Percentiles rank a stretch among this genome's conserved stretches.
Conservation (phyloP, 2,888 invertebrate species). For the Tuta absoluta region DNA sequence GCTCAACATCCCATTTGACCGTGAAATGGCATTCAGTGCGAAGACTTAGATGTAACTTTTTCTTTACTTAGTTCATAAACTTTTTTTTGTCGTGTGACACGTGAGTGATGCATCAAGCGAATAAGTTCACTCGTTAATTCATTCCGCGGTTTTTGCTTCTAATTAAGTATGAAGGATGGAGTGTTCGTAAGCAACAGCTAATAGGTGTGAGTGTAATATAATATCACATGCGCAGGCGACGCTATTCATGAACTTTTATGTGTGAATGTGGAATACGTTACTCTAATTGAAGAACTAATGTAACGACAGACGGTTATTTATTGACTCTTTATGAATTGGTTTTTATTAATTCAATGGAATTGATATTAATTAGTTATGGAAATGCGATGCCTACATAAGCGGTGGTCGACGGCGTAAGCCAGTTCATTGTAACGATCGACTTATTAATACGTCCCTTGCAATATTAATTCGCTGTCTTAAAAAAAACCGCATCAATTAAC, state of each 20-base stretch:
- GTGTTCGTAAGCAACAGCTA: slow-evolving; percentile 42
- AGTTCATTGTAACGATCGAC: background rate
- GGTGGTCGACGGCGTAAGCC: background rate
- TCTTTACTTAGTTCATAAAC: slow-evolving; percentile 35
- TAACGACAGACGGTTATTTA: slow-evolving; percentile 36
- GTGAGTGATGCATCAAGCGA: slow-evolving; percentile 44
- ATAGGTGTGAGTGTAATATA: slow-evolving; percentile 31
- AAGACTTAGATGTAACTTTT: slow-evolving; percentile 30
- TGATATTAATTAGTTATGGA: slow-evolving; percentile 3
- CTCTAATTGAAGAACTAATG: slow-evolving; percentile 47
- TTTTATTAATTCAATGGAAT: slow-evolving; percentile 31
- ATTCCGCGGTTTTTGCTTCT: slow-evolving; percentile 43
- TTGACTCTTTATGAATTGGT: slow-evolving; percentile 38
- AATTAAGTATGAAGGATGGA: slow-evolving; percentile 46
- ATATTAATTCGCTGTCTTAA: background rate
- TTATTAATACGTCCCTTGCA: slow-evolving; percentile 3
- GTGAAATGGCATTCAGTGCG: slow-evolving; percentile 61
- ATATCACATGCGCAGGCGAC: slow-evolving; percentile 41
- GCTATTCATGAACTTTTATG: slow-evolving; percentile 44
- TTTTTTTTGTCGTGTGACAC: slow-evolving; percentile 41
- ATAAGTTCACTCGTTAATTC: slow-evolving; percentile 46
- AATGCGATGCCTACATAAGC: slow-evolving; percentile 9
- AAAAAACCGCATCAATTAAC: slow-evolving; percentile 28
- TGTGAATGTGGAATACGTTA: slow-evolving; percentile 48
- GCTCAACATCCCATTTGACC: slow-evolving; percentile 51